Evolutionary conservation across 2,113 vertebrate species (phyloP), one percentile per base, ranked within the genome.

Genomic region (Neolamprologus devosi): DNA sequence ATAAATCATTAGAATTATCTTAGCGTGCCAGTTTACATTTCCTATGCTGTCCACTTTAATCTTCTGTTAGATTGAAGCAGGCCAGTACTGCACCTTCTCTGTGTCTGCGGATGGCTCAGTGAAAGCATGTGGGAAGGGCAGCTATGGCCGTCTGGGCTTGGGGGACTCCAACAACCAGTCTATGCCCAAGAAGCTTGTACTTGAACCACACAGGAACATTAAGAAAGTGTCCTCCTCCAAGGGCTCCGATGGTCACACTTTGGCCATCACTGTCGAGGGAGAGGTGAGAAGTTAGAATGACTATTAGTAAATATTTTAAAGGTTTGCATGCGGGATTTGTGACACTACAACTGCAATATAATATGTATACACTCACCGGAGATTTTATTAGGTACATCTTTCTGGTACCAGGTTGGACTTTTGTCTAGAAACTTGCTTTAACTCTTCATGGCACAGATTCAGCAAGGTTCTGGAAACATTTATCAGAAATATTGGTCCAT

Each of bases 101-200:
- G 96, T 97, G 12, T 97, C 96, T 28, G 95, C 94, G 1, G 96
- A 97, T 37, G 97, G 97, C 23, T 96, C 96, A 2, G 96, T 97
- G 80, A 96, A 96, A 91, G 97, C 97, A 3, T 97, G 97, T 87
- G 97, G 97, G 40, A 97, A 97, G 94, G 97, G 97, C 86, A 97
- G 97, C 91, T 97, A 97, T 63, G 97, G 97, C 16, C 95, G 97
- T 1, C 94, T 97, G 82, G 97, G 97, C 28, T 93, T 97, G 17
- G 97, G 97, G 1, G 97, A 97, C 91, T 97, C 97, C 60, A 97
- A 97, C 91, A 97, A 97, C 84, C 97, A 97, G 91, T 97, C 97
- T 9, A 93, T 97, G 86, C 97, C 96, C 68, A 97, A 97, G 84
- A 97, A 97, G 88, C 95, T 97, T 70, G 96, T 96, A 19, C 94